Base-by-base conservation (phyloP, 92 coral and sea anemone species). In the Actinostola sp. region DNA sequence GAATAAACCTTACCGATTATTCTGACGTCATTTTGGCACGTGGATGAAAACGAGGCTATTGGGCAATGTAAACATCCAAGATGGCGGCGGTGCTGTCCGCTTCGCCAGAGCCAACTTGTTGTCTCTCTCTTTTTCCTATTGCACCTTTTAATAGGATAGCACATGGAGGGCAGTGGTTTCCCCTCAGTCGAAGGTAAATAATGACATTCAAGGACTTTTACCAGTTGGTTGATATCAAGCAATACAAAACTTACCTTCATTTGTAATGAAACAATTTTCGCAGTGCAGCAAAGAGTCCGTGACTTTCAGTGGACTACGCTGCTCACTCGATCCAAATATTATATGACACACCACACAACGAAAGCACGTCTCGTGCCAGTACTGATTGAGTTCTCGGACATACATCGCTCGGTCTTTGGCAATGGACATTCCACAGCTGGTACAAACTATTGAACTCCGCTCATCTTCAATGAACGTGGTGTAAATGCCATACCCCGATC, bases 341-440 rank as follows among this genome's bases (percentile, higher is more conserved):
- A 82, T 86, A 55, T 87, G 89, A 68, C 98, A 94, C 51, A 94
- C 92, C 20, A 92, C 96, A 79, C 98, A 94, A 36, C 89, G 76
- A 71, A 94, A 94, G 65, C 98, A 94, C 65, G 92, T 77, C 66
- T 82, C 88, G 63, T 94, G 98, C 98, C 98, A 94, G 89, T 94
- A 94, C n/a, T 88, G 84, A 67, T 91, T 90, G 42, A 94, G 51
- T 71, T 94, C 98, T 12, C 88, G 79, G 54, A 94, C 88, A 74
- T 82, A 94, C 89, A 94, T 67, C 33, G 94, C 88, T 33, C 75
- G 27, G 66, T 86, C 72, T 50, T 81, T 86, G 70, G 57, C 76
- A 45, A 90, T 86, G 16, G 92, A 70, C 26, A 71, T 52, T 19
- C 92, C 92, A 67, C 96, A 90, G 80, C 84, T 79, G 27, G 75